Evolutionary conservation across 2,888 invertebrate genomes (phyloP).

Genomic region (Scaptomyza cyrtandrae): DNA sequence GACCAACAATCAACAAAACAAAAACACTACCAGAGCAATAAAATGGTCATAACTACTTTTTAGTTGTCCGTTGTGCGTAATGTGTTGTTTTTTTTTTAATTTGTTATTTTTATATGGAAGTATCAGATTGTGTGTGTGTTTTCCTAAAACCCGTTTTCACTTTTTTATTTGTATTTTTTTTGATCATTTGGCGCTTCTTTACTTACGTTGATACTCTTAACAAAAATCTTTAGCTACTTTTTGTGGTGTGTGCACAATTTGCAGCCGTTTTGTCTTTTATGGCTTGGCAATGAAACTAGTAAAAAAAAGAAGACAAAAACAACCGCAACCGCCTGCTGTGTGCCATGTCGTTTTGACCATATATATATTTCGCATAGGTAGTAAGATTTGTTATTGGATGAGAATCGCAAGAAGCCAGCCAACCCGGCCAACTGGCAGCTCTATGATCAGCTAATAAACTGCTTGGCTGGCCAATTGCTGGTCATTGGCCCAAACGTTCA

Average conservation of each 20-base stretch:
- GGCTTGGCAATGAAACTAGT: slow-evolving; percentile 70
- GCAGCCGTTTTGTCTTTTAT: slow-evolving; percentile 56
- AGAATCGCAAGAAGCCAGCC: slow-evolving; percentile 24
- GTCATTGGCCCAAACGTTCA: slow-evolving; percentile 48
- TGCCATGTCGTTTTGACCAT: slow-evolving; percentile 59
- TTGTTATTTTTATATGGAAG: too few relatives aligned
- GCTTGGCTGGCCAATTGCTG: slow-evolving; percentile 41
- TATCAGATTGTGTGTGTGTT: slow-evolving; percentile 10
- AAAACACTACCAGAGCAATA: slow-evolving; percentile 33
- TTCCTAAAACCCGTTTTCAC: slow-evolving; percentile 77
- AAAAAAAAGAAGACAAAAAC: slow-evolving; percentile 16
- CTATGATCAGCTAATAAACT: slow-evolving; percentile 31
- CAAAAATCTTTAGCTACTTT: slow-evolving; percentile 58
- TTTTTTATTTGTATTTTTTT: slow-evolving; percentile 68
- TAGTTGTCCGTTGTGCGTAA: slow-evolving; percentile 14
- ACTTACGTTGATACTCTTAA: slow-evolving; percentile 54
- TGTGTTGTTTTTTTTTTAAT: background rate
- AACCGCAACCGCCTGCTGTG: slow-evolving; percentile 30
- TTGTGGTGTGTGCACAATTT: slow-evolving; percentile 61
- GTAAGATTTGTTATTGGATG: slow-evolving; percentile 43
- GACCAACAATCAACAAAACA: slow-evolving; percentile 1
- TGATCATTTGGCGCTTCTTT: slow-evolving; percentile 72
- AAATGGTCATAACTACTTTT: slow-evolving; percentile 59
- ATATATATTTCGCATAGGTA: slow-evolving; percentile 34
- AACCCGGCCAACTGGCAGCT: slow-evolving; percentile 3